Percentiles rank a stretch among this genome's conserved stretches.
Conservation (phyloP, 2,797 vertebrate species). For the Glyptemys insculpta region DNA sequence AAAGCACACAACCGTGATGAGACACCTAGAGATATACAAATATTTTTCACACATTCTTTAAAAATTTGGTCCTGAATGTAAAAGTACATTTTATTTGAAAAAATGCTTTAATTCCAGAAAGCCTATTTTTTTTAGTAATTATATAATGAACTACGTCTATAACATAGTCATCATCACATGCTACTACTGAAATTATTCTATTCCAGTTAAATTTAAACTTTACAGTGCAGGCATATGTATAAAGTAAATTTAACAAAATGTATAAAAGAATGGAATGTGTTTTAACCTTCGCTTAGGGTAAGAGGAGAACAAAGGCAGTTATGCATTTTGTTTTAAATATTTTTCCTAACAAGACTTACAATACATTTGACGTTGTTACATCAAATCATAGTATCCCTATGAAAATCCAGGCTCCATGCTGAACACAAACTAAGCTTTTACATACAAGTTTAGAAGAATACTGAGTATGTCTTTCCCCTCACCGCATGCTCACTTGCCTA, state of each 20-base stretch:
- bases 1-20: neutral
- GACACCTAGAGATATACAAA: neutral
- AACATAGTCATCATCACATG: neutral
- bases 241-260: neutral
- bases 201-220: neutral
- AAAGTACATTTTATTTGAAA: neutral
- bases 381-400: neutral
- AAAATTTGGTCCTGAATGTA: neutral
- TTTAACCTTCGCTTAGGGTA: neutral
- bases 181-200: neutral
- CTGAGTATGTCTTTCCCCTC: neutral
- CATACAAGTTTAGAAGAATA: neutral
- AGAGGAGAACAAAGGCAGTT: neutral
- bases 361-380: neutral
- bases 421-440: neutral
- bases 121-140: neutral
- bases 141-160: neutral
- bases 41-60: neutral
- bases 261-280: neutral
- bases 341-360: neutral
- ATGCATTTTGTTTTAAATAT: neutral
- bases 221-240: neutral
- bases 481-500: neutral
- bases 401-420: conserved; percentile 24
- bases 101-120: neutral